These are phyloP conservation scores for Galagoides demidoff DNA, from an alignment of 2,797 vertebrate genomes.

Conservation along the genomic window DNA sequence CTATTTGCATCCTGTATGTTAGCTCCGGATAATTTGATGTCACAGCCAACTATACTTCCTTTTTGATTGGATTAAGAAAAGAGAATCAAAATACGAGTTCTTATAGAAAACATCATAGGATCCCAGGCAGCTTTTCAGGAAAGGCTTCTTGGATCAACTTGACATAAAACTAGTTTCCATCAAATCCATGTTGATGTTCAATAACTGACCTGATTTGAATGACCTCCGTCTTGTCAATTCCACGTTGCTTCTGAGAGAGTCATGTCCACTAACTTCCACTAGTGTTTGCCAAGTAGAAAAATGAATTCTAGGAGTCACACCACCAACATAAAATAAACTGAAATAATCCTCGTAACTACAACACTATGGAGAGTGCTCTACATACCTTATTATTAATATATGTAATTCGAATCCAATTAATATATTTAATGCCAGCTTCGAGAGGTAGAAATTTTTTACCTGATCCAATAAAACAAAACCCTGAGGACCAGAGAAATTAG, in stretches of 20 bases:
- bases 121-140: background rate
- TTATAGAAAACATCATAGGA: background rate
- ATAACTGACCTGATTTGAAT: background rate
- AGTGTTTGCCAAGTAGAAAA: background rate
- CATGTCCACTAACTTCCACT: background rate
- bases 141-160: background rate
- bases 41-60: background rate
- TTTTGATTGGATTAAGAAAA: constrained; percentile 51
- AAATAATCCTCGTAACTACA: background rate
- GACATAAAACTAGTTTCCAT: constrained; percentile 35
- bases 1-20: background rate
- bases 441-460: background rate
- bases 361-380: background rate
- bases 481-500: background rate
- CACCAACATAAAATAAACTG: background rate
- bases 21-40: background rate
- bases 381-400: background rate
- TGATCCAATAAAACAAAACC: background rate
- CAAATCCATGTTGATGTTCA: background rate
- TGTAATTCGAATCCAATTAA: background rate
- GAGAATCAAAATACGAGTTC: constrained; percentile 23
- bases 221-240: background rate
- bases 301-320: background rate
- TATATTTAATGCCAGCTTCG: background rate
- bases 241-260: background rate